Percentiles rank a stretch among this genome's conserved stretches.
These are phyloP conservation scores for Trachelus iudaicus DNA, from an alignment of 2,888 invertebrate genomes.

Conservation along the genomic window DNA sequence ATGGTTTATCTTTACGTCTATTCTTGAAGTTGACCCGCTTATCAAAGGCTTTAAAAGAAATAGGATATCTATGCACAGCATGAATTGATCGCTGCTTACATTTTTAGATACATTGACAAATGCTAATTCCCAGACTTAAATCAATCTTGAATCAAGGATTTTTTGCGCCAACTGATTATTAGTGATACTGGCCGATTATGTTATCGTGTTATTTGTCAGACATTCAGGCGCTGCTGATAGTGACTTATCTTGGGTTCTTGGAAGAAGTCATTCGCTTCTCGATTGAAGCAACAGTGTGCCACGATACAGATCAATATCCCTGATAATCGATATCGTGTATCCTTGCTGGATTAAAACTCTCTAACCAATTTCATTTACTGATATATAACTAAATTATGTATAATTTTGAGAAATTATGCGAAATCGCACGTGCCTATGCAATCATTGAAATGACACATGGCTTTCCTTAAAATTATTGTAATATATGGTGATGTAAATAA, in stretches of 20 bases:
- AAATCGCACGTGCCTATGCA: neutral
- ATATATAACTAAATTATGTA: neutral
- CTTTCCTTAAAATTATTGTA: too few species aligned
- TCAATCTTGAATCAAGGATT: neutral
- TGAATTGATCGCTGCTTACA: neutral
- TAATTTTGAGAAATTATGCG: neutral
- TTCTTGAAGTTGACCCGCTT: neutral
- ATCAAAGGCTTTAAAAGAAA: neutral
- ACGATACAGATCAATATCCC: too few species aligned
- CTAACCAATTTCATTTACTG: neutral
- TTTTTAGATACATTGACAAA: neutral
- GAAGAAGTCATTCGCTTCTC: neutral
- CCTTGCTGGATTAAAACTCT: neutral
- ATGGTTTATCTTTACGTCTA: neutral
- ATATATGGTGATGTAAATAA: too few species aligned
- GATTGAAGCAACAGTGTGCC: neutral
- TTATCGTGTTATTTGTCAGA: neutral
- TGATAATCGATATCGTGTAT: neutral
- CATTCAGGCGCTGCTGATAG: neutral
- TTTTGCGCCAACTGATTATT: neutral
- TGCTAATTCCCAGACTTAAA: neutral
- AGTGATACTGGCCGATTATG: neutral
- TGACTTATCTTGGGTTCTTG: neutral
- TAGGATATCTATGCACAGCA: neutral
- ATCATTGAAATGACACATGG: too few species aligned